A percentile compares a stretch with the other conserved stretches of the same genome.
phyloP scores from a whole-genome alignment of 2,113 vertebrate species.

The Orycteropus afer region DNA sequence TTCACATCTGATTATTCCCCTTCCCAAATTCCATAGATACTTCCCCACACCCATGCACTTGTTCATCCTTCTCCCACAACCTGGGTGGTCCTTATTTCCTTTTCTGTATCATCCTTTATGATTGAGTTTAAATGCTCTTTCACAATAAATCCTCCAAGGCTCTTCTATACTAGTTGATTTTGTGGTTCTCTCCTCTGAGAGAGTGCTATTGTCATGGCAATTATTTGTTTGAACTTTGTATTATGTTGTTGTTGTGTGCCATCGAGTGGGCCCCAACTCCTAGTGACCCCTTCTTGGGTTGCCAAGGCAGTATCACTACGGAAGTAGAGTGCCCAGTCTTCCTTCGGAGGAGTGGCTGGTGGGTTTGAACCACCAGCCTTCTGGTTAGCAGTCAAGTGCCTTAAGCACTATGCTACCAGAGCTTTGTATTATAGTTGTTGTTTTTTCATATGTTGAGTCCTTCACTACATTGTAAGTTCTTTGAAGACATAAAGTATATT shows the following conservation, averaged over 20 bases:
- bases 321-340: no score
- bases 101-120: background rate
- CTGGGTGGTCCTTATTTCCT: background rate
- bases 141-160: background rate
- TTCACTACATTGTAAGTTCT: background rate
- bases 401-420: no score
- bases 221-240: background rate
- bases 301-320: no score
- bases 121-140: background rate
- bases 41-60: background rate
- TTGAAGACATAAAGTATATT: background rate
- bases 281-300: no score
- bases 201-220: background rate
- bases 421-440: no score
- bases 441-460: background rate
- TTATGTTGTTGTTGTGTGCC: no score
- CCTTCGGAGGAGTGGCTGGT: no score
- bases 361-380: no score
- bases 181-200: background rate
- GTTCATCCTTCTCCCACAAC: background rate
- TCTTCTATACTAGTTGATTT: background rate
- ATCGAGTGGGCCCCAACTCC: no score
- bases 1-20: slow-evolving; percentile 3
- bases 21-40: background rate
- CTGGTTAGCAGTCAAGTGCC: no score